These are phyloP conservation scores for Alouatta palliata DNA, from an alignment of 2,113 vertebrate species.

Conservation along the genomic window DNA sequence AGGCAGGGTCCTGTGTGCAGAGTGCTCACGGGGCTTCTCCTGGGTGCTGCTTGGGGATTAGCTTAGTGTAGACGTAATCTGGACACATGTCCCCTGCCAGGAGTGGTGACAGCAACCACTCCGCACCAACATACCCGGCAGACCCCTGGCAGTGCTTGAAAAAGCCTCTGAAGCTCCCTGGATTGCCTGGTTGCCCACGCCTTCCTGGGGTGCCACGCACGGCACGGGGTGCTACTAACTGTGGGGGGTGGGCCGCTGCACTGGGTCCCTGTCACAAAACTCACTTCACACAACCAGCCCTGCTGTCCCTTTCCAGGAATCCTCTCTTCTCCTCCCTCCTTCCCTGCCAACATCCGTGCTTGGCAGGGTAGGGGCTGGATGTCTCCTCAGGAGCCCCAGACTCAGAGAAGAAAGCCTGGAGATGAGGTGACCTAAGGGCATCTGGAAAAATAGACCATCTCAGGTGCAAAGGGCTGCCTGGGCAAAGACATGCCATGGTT, in stretches of 20 bases:
- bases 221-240: neutral
- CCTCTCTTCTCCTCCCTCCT: no score
- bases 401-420: neutral
- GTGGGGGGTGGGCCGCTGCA: neutral
- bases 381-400: neutral
- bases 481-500: neutral
- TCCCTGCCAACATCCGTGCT: neutral
- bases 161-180: constrained; percentile 13
- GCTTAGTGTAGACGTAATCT: constrained; percentile 78
- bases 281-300: neutral
- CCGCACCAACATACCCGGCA: constrained; percentile 57
- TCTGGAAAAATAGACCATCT: neutral
- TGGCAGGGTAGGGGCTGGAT: neutral
- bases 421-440: neutral
- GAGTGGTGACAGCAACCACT: constrained; percentile 82
- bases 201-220: neutral
- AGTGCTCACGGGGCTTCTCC: constrained; percentile 62
- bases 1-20: neutral
- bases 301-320: neutral
- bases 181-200: rapidly evolving
- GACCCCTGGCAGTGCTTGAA: constrained; percentile 64
- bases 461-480: neutral
- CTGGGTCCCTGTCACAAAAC: neutral
- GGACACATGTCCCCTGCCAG: constrained; percentile 74
- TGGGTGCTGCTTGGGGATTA: constrained; percentile 75